Evolutionary conservation across 1,140 invertebrate species (phyloP).

Genomic region (Marisa cornuarietis): DNA sequence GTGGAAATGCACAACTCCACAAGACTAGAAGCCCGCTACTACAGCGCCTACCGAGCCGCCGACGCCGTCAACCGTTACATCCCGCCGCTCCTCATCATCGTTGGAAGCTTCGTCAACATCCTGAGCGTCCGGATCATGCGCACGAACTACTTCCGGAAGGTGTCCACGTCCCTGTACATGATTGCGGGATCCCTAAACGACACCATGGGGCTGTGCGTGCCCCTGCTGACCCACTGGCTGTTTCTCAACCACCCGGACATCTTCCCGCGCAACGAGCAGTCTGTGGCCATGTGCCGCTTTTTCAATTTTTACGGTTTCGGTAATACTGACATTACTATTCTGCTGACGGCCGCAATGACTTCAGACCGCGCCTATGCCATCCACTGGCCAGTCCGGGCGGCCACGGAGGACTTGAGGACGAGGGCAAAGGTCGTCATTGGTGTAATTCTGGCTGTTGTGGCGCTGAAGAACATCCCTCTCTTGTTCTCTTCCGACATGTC

Average conservation of each 20-base stretch:
- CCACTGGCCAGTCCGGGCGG: slow-evolving; percentile 39
- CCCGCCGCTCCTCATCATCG: slow-evolving; percentile 45
- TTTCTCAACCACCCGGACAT: slow-evolving; percentile 43
- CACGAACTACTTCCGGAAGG: slow-evolving; percentile 41
- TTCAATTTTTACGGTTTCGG: slow-evolving; percentile 54
- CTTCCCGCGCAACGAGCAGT: slow-evolving; percentile 28
- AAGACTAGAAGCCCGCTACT: background rate
- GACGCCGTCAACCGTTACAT: slow-evolving; percentile 14
- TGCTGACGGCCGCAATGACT: slow-evolving; percentile 49
- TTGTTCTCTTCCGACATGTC: slow-evolving; percentile 49
- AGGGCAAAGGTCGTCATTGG: slow-evolving; percentile 37
- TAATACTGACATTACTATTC: slow-evolving; percentile 49
- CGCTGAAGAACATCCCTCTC: slow-evolving; percentile 50
- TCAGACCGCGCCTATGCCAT: slow-evolving; percentile 49
- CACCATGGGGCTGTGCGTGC: slow-evolving; percentile 38
- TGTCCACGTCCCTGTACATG: slow-evolving; percentile 50
- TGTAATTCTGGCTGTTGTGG: slow-evolving; percentile 26
- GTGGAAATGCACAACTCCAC: background rate
- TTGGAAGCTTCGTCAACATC: slow-evolving; percentile 43
- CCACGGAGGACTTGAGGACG: slow-evolving; percentile 34
- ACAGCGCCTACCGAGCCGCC: background rate
- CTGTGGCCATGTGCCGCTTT: slow-evolving; percentile 48
- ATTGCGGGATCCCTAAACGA: slow-evolving; percentile 45
- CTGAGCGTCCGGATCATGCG: slow-evolving; percentile 47
- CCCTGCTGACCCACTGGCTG: slow-evolving; percentile 50